phyloP scores from a whole-genome alignment of 2,113 vertebrate genomes.

The Elgaria multicarinata region DNA sequence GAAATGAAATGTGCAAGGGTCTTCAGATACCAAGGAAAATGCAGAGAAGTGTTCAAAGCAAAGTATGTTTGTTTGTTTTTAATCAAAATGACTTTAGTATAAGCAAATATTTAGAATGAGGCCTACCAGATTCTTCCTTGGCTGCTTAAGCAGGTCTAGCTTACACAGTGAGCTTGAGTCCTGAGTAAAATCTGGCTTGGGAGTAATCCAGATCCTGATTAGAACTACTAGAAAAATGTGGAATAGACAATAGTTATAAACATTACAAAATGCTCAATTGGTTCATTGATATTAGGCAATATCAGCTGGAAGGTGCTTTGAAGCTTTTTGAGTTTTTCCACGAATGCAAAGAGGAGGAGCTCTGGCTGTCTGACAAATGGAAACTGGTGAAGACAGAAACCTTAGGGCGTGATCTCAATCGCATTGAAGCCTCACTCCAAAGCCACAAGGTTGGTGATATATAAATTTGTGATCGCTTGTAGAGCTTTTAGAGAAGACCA shows the following conservation, averaged over 20 bases:
- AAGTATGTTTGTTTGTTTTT: neutral
- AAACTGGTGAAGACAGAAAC: constrained; percentile 72
- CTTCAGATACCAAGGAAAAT: neutral
- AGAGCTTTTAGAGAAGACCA: neutral
- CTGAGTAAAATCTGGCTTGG: neutral
- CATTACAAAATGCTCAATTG: neutral
- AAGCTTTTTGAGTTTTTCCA: constrained; percentile 83
- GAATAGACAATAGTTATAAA: neutral
- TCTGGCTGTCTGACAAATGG: constrained; percentile 82
- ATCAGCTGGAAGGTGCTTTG: constrained; percentile 80
- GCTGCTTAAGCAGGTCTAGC: neutral
- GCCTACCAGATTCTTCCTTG: neutral
- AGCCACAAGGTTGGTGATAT: constrained; percentile 84
- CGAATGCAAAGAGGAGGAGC: constrained; percentile 86
- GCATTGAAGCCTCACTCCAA: constrained; percentile 79
- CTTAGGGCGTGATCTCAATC: constrained; percentile 80
- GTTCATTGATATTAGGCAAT: constrained; percentile 73
- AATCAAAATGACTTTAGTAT: neutral
- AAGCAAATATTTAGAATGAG: neutral
- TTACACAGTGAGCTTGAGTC: neutral
- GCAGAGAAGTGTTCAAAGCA: neutral
- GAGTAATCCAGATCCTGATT: too few relatives aligned
- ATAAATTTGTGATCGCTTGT: neutral
- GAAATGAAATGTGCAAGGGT: neutral
- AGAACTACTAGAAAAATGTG: neutral